Evolutionary conservation across 2,888 invertebrate species (phyloP), one percentile per base, ranked within the genome.

Genomic region (Lysandra bellargus): DNA sequence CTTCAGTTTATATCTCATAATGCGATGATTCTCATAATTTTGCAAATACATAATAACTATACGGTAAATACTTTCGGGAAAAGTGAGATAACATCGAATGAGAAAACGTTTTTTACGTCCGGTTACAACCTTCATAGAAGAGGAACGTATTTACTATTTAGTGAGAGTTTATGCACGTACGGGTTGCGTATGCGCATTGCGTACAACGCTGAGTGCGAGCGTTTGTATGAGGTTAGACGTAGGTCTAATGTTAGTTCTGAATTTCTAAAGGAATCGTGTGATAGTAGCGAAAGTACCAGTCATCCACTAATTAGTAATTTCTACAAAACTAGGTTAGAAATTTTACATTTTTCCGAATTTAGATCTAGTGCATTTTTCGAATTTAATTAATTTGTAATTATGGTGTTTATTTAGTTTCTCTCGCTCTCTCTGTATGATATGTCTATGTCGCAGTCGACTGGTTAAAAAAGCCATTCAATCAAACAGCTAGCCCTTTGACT

Each of bases 341-440:
- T 60, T 17, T 60, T 61, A 64, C 9, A 64, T 4, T 30, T 64
- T 30, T 64, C 7, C 23, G 23, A 64, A 64, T 64, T 64, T 64
- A 64, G 23, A 23, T 69, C 4, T 69, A 69, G 4, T 33, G 64
- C 9, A 64, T 64, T 64, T 69, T 33, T 69, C 33, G 69, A 69
- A 69, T 69, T 69, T 69, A 69, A 64, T 69, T 69, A 17, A 69
- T 69, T 6, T 69, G 7, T 33, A 30, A 33, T 69, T 69, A 64
- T 64, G 23, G 30, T 7, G 23, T 64, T 69, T 30, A 14, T 33
- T 33, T 33, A 69, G 17, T 69, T 69, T 69, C 14, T 69, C 33
- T 69, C 33, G 69, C 69, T 69, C 69, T 69, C 69, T 64, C 12
- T 33, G 14, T 37, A 17, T 33, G 17, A 7, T 69, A 33, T 14